phyloP scores from a whole-genome alignment of 1,140 invertebrate genomes.

The Ladona fulva region DNA sequence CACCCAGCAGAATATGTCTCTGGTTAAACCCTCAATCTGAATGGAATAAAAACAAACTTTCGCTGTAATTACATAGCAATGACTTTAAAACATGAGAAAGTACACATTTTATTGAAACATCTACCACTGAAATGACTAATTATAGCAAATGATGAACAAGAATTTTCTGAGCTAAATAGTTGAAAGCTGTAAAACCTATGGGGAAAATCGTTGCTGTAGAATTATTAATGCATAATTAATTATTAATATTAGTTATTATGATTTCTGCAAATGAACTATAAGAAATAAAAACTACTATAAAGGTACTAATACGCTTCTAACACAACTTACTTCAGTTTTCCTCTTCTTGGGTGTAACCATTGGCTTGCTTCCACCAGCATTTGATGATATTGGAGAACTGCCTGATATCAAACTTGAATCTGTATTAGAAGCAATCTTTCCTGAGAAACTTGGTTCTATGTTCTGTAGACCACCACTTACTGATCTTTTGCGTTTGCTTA shows the following conservation, averaged over 20 bases:
- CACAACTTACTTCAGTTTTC: background rate
- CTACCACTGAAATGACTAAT: no score
- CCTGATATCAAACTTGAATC: background rate
- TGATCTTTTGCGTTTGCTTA: background rate
- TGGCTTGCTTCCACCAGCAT: background rate
- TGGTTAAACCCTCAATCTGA: background rate
- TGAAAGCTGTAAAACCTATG: no score
- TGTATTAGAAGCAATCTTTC: background rate
- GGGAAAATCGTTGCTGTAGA: no score
- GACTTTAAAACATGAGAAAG: no score
- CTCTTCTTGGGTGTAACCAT: background rate
- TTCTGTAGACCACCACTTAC: background rate
- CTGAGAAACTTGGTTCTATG: background rate
- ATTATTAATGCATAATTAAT: no score
- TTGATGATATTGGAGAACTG: background rate
- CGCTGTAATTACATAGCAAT: no score
- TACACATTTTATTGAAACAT: no score
- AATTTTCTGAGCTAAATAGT: no score
- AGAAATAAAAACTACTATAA: no score
- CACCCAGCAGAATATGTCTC: background rate
- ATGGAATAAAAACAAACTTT: background rate
- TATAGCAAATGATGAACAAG: no score
- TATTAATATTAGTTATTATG: no score
- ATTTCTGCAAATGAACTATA: no score
- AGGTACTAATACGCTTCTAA: background rate